phyloP scores from a whole-genome alignment of 2,797 vertebrate species.

The Anableps anableps region DNA sequence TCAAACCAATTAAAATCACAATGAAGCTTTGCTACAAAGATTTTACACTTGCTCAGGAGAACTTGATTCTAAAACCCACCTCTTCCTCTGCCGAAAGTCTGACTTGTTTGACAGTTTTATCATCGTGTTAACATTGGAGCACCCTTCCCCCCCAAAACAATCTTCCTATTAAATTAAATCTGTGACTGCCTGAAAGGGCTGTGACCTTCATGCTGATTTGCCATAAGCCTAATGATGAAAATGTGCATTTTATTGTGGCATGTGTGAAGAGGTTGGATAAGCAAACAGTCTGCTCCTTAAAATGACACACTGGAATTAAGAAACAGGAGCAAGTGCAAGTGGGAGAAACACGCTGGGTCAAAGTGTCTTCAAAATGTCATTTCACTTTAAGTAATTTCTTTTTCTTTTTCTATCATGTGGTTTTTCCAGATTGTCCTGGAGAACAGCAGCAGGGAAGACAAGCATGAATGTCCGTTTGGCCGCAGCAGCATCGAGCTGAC shows the following conservation, averaged over 20 bases:
- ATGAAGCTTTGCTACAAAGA: background rate
- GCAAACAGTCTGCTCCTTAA: background rate
- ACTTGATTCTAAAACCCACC: background rate
- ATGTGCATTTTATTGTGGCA: background rate
- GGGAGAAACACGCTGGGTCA: background rate
- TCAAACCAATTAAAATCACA: background rate
- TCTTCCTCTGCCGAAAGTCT: background rate
- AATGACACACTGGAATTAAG: background rate
- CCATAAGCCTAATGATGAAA: background rate
- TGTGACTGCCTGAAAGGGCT: background rate
- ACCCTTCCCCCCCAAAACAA: background rate
- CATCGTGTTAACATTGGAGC: background rate
- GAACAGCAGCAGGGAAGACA: constrained; percentile 98
- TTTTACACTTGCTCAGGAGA: background rate
- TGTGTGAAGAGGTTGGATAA: background rate
- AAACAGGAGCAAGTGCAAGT: background rate
- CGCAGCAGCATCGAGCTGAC: constrained; percentile 99
- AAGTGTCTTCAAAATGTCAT: background rate
- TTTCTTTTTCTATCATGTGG: background rate
- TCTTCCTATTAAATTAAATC: background rate
- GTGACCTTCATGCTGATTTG: background rate
- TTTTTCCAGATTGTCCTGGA: constrained; percentile 92
- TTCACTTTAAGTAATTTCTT: background rate
- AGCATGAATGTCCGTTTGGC: constrained; percentile 97
- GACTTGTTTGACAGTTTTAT: background rate